Evolutionary conservation across 2,888 invertebrate species (phyloP), one percentile per base, ranked within the genome.

Genomic region (Crossocerus cetratus): DNA sequence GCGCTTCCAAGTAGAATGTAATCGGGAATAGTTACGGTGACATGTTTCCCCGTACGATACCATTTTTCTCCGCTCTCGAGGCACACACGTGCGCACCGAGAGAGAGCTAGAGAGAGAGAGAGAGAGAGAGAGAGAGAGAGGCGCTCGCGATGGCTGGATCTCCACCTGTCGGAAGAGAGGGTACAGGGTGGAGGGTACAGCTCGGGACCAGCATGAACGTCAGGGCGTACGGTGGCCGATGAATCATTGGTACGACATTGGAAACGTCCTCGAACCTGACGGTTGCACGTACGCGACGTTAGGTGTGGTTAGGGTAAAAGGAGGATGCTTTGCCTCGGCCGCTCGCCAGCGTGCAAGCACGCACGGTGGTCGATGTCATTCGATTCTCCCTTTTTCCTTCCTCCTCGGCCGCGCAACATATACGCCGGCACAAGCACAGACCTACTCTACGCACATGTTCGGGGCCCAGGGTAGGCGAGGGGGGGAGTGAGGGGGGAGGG

Each of bases 331-430:
- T 49, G 49, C 8, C 32, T 32, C 49, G 56, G 43, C 58, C 65
- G 66, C 69, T 76, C 66, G 72, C 73, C 70, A 69, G 61, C 49
- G 53, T 65, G 56, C 65, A 63, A 32, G 68, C 49, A 45, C 70
- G 45, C 72, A 72, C 53, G 72, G 78, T 77, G 78, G 78, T 80
- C 78, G 70, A 59, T 74, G 79, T 82, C 72, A 72, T 63, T 75
- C 58, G 66, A 73, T 54, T 56, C 58, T 59, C 22, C 56, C 63
- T 58, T 42, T 14, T 59, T 54, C 57, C 61, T 53, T 57, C 56
- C 59, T 21, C 45, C 49, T 53, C 44, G 70, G 44, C 44, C 43
- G 14, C 14, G 20, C 49, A 14, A 16, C 16, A 2, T n/a, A n/a
- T n/a, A n/a, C 16, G 14, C 49, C 16, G 13, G 14, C 32, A 32